These are phyloP conservation scores for Geothlypis trichas DNA, from an alignment of 2,113 vertebrate genomes.

Conservation along the genomic window DNA sequence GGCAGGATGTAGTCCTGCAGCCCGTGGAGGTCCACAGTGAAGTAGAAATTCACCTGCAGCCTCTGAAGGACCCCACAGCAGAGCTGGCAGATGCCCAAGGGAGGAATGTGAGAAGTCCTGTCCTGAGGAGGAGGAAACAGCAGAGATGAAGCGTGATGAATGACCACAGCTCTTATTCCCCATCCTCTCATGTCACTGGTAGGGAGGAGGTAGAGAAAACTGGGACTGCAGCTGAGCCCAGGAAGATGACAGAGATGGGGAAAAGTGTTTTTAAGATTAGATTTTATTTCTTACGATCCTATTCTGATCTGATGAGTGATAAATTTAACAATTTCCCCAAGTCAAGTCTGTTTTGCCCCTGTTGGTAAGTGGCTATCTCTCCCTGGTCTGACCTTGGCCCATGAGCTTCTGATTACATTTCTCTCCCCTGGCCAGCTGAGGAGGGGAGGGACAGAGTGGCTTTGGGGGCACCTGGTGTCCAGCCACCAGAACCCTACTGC, in stretches of 20 bases:
- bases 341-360: background rate
- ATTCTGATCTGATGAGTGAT: background rate
- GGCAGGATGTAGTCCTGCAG: background rate
- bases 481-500: background rate
- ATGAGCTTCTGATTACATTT: background rate
- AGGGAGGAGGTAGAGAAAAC: background rate
- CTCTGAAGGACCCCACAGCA: background rate
- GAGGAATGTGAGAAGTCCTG: background rate
- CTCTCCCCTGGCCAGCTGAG: background rate
- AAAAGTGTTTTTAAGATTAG: background rate
- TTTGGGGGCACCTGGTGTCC: background rate
- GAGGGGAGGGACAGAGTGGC: background rate
- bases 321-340: background rate
- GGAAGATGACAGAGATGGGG: background rate
- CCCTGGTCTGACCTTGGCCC: background rate
- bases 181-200: background rate
- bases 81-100: background rate
- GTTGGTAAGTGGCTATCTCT: background rate
- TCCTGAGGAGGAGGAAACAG: background rate
- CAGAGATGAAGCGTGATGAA: background rate
- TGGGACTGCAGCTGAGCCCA: background rate
- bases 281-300: background rate
- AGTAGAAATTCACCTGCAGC: background rate
- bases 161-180: background rate
- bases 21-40: background rate